Percentiles rank a stretch among this genome's conserved stretches.
Evolutionary conservation across 2,113 vertebrate genomes (phyloP).

Genomic region (Oxygymnocypris stewartii): DNA sequence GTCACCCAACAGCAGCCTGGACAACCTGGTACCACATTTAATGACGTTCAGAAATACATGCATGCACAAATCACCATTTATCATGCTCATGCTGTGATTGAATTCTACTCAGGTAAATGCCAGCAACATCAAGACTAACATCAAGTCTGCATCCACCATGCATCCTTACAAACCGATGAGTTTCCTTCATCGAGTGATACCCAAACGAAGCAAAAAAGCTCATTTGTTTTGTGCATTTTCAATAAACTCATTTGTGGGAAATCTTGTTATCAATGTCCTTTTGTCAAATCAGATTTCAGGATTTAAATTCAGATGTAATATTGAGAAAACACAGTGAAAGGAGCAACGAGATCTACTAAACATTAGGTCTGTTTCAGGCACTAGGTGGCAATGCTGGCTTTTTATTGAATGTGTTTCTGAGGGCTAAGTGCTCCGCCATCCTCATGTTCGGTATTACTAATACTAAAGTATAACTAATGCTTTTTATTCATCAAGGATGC

Average conservation of each 20-base stretch:
- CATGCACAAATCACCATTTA: not conserved
- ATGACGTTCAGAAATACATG: not conserved
- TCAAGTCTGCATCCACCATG: constrained; percentile 91
- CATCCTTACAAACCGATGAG: constrained; percentile 93
- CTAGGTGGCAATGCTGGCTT: not conserved
- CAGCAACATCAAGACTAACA: constrained; percentile 98
- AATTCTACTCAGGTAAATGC: constrained; percentile 85
- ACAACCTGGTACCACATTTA: constrained; percentile 84
- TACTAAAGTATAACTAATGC: not conserved
- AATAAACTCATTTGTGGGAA: constrained; percentile 11
- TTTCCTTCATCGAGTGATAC: too few relatives aligned
- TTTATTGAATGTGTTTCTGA: not conserved
- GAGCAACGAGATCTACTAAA: not conserved
- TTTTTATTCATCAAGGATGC: not conserved
- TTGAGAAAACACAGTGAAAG: not conserved
- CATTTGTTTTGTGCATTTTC: not conserved
- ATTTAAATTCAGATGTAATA: not conserved
- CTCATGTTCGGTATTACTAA: not conserved
- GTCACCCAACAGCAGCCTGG: constrained; percentile 77
- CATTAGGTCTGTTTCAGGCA: not conserved
- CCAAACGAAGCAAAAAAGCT: not conserved
- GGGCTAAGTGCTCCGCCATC: not conserved
- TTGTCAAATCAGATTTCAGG: not conserved
- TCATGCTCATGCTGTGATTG: not conserved
- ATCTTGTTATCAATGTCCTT: not conserved